A percentile compares a stretch with the other conserved stretches of the same genome.
Conservation (phyloP, 2,113 vertebrate species). For the Vanacampus margaritifer region DNA sequence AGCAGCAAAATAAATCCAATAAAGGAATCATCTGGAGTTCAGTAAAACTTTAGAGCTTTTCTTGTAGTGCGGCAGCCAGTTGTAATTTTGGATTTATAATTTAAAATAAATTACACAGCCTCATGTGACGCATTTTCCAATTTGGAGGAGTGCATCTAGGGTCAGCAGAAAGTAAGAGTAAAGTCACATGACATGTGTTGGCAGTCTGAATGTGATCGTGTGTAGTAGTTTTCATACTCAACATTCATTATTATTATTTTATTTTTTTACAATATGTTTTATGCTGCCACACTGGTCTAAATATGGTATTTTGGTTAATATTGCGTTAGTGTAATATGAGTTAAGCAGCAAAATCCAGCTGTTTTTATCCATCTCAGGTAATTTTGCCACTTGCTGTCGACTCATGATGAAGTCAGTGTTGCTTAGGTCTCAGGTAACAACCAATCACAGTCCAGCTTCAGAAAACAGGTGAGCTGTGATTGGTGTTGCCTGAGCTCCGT, state of each 20-base stretch:
- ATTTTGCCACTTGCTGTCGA: too few species aligned
- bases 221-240: background rate
- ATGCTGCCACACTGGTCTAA: too few species aligned
- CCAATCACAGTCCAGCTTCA: too few species aligned
- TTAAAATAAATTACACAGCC: background rate
- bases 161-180: constrained; percentile 2
- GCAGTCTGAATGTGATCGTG: background rate
- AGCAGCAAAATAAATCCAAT: background rate
- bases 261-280: too few species aligned
- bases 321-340: too few species aligned
- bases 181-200: constrained; percentile 5
- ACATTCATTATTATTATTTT: background rate
- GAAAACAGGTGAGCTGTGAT: too few species aligned
- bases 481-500: too few species aligned
- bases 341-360: too few species aligned
- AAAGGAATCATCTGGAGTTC: background rate
- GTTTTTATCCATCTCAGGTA: too few species aligned
- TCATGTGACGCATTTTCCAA: background rate
- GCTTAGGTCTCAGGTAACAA: too few species aligned
- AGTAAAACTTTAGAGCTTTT: constrained; percentile 1
- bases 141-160: background rate
- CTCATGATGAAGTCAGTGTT: too few species aligned
- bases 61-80: background rate
- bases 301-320: too few species aligned
- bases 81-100: constrained; percentile 2